Conservation (phyloP, 2,797 vertebrate species). For the Urophycis tenuis region DNA sequence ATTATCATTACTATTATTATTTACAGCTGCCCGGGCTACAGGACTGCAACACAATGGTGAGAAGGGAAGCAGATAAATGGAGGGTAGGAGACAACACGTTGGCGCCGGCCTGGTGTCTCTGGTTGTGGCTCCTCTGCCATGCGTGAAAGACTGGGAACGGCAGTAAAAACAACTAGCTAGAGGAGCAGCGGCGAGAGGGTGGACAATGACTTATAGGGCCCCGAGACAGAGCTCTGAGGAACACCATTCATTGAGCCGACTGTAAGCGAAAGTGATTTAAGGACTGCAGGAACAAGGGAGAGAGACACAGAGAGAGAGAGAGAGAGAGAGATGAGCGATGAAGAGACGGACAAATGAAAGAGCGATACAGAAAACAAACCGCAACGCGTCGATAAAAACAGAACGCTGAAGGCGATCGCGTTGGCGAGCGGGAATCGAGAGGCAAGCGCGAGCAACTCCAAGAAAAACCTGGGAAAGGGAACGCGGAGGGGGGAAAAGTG, state of each 20-base stretch:
- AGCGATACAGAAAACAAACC: background rate
- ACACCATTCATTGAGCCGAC: constrained; percentile 34
- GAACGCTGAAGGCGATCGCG: background rate
- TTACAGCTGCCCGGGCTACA: background rate
- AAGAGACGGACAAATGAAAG: background rate
- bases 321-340: background rate
- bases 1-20: background rate
- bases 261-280: background rate
- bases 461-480: background rate
- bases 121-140: constrained; percentile 1
- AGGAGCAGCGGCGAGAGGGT: constrained; percentile 7
- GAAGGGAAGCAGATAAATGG: background rate
- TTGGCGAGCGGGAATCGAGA: no score
- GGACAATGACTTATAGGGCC: constrained; percentile 29
- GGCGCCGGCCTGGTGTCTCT: background rate
- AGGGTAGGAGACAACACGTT: background rate
- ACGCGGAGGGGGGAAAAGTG: constrained; percentile 15
- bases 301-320: constrained; percentile 19
- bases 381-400: background rate
- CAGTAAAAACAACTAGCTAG: background rate
- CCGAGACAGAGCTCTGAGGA: constrained; percentile 12
- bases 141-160: background rate
- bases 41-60: background rate
- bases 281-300: constrained; percentile 18
- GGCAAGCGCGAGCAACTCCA: background rate